Evolutionary conservation across 2,797 vertebrate genomes (phyloP).

Genomic region (Poeciliopsis paucimaculata): DNA sequence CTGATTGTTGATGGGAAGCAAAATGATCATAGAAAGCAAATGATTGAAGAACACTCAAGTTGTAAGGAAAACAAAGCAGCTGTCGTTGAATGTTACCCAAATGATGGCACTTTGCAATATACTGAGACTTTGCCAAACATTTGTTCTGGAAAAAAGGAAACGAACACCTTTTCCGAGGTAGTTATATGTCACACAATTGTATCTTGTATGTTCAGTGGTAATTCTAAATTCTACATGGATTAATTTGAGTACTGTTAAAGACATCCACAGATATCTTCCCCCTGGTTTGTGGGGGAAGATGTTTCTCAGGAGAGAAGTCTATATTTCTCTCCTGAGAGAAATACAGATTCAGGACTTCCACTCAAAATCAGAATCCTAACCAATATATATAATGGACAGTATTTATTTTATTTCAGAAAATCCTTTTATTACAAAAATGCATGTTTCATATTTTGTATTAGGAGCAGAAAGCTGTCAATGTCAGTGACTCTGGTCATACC

Average conservation of each 20-base stretch:
- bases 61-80: background rate
- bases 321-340: background rate
- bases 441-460: background rate
- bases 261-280: too few relatives aligned
- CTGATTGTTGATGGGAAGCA: background rate
- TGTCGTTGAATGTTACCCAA: background rate
- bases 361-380: background rate
- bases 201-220: background rate
- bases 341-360: background rate
- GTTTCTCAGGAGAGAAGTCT: too few relatives aligned
- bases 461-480: background rate
- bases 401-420: background rate
- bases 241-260: too few relatives aligned
- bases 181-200: background rate
- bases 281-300: too few relatives aligned
- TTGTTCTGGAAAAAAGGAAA: background rate
- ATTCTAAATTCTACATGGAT: background rate
- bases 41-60: background rate
- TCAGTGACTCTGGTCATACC: background rate
- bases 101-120: background rate
- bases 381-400: background rate
- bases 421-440: background rate
- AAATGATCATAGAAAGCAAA: background rate
- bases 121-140: background rate
- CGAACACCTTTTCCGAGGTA: background rate